Conservation (phyloP, 2,888 invertebrate species). For the Drosophila paranaensis region DNA sequence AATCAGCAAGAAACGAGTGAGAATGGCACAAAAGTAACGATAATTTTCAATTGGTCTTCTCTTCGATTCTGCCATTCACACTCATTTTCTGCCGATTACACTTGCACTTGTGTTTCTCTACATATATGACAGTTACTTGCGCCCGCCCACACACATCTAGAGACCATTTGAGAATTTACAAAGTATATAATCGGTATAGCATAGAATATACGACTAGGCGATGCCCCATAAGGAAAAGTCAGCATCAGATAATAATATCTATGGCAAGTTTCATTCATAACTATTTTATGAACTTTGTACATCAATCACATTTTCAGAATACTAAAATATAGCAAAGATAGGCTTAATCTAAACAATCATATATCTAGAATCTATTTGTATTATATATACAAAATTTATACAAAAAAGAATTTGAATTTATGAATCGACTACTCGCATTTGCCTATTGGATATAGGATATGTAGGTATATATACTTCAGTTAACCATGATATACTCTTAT, state of each 20-base stretch:
- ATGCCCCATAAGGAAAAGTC: conserved; percentile 5
- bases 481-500: not conserved
- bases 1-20: conserved; percentile 39
- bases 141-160: conserved; percentile 18
- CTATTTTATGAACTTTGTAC: not conserved
- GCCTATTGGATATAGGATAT: not conserved
- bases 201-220: not conserved
- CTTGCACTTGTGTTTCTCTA: conserved; percentile 28
- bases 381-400: too few relatives aligned
- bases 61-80: conserved; percentile 20
- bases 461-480: not conserved
- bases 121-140: conserved; percentile 28
- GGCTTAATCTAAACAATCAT: too few relatives aligned
- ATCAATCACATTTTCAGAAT: not conserved
- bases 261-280: not conserved
- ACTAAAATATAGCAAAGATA: not conserved
- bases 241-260: not conserved
- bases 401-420: too few relatives aligned
- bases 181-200: not conserved
- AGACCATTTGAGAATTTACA: conserved; percentile 8
- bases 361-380: too few relatives aligned
- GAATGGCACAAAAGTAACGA: conserved; percentile 24
- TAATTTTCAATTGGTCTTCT: conserved; percentile 35
- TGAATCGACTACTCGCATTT: too few relatives aligned
- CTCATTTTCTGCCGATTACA: conserved; percentile 28